Evolutionary conservation across 2,797 vertebrate genomes (phyloP).

Genomic region (Aeoliscus strigatus): DNA sequence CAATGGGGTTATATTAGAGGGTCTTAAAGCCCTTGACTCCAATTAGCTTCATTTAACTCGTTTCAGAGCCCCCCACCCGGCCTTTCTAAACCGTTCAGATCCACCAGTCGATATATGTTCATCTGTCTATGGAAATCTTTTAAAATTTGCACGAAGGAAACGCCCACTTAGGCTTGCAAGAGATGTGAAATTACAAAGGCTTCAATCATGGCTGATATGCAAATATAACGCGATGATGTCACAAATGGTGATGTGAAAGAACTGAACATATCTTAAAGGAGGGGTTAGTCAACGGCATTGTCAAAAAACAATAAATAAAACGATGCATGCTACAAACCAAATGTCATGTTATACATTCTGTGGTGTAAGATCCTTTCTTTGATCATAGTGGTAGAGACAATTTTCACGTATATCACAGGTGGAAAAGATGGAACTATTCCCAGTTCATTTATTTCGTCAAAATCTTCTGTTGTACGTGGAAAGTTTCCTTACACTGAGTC

Average conservation of each 20-base stretch:
- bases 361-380: not conserved
- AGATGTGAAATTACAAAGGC: not conserved
- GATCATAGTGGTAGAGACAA: constrained; percentile 2
- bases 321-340: not conserved
- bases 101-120: not conserved
- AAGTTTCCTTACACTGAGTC: constrained; percentile 23
- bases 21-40: constrained; percentile 29
- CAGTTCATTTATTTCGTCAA: too few relatives aligned
- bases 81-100: not conserved
- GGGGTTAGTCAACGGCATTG: too few relatives aligned
- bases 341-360: constrained; percentile 1
- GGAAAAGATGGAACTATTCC: not conserved
- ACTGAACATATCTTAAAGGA: not conserved
- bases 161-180: not conserved
- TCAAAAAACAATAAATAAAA: constrained; percentile 1
- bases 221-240: constrained; percentile 4
- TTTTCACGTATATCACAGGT: not conserved
- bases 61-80: constrained; percentile 7
- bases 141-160: not conserved
- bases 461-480: constrained; percentile 12
- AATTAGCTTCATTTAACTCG: constrained; percentile 18
- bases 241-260: constrained; percentile 2
- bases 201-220: not conserved
- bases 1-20: constrained; percentile 21
- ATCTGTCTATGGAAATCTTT: not conserved